These are phyloP conservation scores for Orchestes rusci DNA, from an alignment of 2,888 invertebrate species.

Conservation along the genomic window DNA sequence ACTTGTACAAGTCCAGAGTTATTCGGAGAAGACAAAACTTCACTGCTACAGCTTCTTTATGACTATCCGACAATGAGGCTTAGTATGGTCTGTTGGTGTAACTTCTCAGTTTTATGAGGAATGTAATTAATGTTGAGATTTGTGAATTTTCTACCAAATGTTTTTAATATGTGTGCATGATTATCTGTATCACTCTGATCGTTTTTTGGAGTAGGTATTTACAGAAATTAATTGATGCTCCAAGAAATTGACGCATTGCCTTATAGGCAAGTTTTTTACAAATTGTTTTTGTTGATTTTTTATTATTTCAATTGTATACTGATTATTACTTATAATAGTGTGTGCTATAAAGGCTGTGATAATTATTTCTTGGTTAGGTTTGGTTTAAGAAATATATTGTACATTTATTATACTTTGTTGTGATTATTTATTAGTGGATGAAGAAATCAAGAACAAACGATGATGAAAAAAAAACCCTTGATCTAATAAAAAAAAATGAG, in stretches of 20 bases:
- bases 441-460: too few species aligned
- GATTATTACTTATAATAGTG: slow-evolving; percentile 25
- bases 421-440: too few species aligned
- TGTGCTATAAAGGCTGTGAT: slow-evolving; percentile 43
- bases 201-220: too few species aligned
- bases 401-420: slow-evolving; percentile 13
- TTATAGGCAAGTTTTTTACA: background rate
- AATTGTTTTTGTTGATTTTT: slow-evolving; percentile 1
- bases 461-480: too few species aligned
- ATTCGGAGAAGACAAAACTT: slow-evolving; percentile 53
- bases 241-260: background rate
- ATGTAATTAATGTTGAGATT: slow-evolving; percentile 5
- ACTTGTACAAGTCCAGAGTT: slow-evolving; percentile 51
- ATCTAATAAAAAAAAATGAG: too few species aligned
- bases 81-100: slow-evolving; percentile 28
- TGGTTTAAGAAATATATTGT: slow-evolving; percentile 16
- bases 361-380: slow-evolving; percentile 21
- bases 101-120: slow-evolving; percentile 40
- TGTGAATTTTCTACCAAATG: background rate
- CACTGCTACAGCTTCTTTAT: slow-evolving; percentile 59
- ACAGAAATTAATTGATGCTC: background rate
- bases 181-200: too few species aligned
- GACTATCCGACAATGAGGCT: slow-evolving; percentile 46
- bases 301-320: slow-evolving; percentile 12
- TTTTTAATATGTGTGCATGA: too few species aligned